A percentile compares a stretch with the other conserved stretches of the same genome.
Evolutionary conservation across 2,113 vertebrate genomes (phyloP).

Genomic region (Castor canadensis): DNA sequence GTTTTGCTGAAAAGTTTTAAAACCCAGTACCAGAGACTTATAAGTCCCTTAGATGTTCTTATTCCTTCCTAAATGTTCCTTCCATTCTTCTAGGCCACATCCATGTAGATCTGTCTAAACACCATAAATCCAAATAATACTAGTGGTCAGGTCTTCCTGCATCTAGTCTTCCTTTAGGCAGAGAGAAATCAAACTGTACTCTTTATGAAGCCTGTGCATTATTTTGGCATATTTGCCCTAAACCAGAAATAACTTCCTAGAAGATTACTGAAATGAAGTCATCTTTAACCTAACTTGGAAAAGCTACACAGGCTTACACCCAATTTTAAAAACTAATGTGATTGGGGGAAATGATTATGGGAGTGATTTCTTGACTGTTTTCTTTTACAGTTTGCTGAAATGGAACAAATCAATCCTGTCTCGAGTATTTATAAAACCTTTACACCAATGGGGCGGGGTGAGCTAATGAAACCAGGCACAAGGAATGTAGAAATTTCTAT

Average conservation of each 20-base stretch:
- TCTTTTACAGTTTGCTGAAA: slow-evolving; percentile 71
- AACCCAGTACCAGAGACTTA: background rate
- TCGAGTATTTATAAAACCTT: slow-evolving; percentile 77
- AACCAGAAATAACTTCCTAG: slow-evolving; percentile 53
- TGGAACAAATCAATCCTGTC: slow-evolving; percentile 73
- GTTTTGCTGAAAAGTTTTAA: background rate
- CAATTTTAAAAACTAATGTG: slow-evolving; percentile 14
- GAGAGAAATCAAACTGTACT: slow-evolving; percentile 61
- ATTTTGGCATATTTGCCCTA: slow-evolving; percentile 36
- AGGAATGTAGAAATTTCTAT: slow-evolving; percentile 60
- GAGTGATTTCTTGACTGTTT: slow-evolving; percentile 65
- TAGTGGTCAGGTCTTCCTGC: background rate
- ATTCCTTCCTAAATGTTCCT: background rate
- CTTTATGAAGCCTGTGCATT: slow-evolving; percentile 18
- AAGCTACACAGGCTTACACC: background rate
- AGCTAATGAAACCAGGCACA: slow-evolving; percentile 66
- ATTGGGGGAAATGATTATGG: background rate
- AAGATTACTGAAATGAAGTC: slow-evolving; percentile 61
- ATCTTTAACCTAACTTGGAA: slow-evolving; percentile 61
- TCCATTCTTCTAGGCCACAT: background rate
- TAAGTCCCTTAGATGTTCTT: background rate
- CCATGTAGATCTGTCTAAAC: background rate
- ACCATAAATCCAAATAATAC: background rate
- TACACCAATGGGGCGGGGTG: slow-evolving; percentile 47
- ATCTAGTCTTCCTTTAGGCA: slow-evolving; percentile 44